These are phyloP conservation scores for Ellobium chinense DNA, from an alignment of 2,888 invertebrate genomes.

Conservation along the genomic window DNA sequence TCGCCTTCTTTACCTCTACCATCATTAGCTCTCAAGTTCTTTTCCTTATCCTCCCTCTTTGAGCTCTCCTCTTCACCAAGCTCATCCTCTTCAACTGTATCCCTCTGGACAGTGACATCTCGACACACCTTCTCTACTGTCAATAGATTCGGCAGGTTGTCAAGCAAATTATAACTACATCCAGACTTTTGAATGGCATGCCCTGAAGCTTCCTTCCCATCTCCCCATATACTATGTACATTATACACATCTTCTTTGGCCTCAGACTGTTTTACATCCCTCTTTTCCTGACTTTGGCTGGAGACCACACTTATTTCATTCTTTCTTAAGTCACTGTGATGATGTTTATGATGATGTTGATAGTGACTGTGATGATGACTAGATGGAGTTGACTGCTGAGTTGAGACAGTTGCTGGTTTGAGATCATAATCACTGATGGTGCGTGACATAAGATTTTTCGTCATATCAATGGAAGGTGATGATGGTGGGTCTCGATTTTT, in stretches of 20 bases:
- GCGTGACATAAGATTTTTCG: constrained; percentile 18
- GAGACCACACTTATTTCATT: neutral
- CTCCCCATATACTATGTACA: neutral
- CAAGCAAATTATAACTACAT: neutral
- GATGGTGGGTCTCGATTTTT: constrained; percentile 13
- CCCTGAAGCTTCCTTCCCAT: neutral
- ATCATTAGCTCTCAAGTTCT: neutral
- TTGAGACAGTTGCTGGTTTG: neutral
- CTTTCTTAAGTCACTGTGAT: neutral
- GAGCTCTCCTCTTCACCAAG: neutral
- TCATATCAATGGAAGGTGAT: neutral
- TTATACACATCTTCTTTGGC: neutral
- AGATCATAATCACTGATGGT: constrained; percentile 22
- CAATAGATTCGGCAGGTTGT: constrained; percentile 11
- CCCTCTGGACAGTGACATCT: neutral
- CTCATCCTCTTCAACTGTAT: neutral
- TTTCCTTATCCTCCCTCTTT: neutral
- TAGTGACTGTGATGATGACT: neutral
- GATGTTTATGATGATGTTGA: constrained; percentile 7
- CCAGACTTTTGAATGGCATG: neutral
- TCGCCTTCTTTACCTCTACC: too few relatives aligned
- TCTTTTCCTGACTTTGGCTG: neutral
- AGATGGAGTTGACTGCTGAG: neutral
- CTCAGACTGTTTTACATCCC: neutral
- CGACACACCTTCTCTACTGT: constrained; percentile 8